Base-by-base conservation (phyloP, 2,888 invertebrate genomes). In the Caenorhabditis wallacei region DNA sequence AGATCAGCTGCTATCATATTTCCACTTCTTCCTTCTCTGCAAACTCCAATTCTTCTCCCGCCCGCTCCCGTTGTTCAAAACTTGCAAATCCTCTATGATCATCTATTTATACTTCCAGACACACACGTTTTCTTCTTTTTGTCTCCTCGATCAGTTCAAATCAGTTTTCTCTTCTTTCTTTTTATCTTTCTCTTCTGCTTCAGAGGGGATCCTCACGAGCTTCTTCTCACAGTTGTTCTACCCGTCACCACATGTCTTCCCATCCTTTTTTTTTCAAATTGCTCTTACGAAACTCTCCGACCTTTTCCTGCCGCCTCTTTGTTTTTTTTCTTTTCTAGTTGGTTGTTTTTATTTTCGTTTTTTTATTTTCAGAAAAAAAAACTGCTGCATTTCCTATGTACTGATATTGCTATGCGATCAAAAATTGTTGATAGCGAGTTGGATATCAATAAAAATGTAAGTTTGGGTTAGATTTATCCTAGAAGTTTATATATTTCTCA, bases 401-500 rank as follows among this genome's bases (percentile, higher is more conserved):
- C 43, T 43, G 43, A 43, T 43, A 43, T 11, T 43, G 43, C 4
- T 43, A 81, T 82, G 81, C 64, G 76, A 59, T 82, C 81, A 37
- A 82, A 82, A 71, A 61, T 82, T 30, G 75, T 53, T 40, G 76
- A 82, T 66, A 75, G 66, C 24, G 64, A 71, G 24, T 46, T 51
- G 40, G 81, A 82, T 43, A 71, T 71, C 22, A 66, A 75, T 37
- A 82, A 70, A 22, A 82, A 70, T 51, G 81, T 82, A 20, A 43
- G 81, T 68, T 63, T 48, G 8, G 37, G 26, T 13, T 2, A 43
- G 43, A 43, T 13, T 2, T 8, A 13, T 13, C 16, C 2, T 13
- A 8, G 43, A 43, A 18, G 10, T 13, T 40, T 40, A 8, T 10
- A 5, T 40, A 16, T 2, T 10, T 35, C 35, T 7, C 35, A 40